Evolutionary conservation across 1,140 invertebrate genomes (phyloP).

Genomic region (Zophobas morio): DNA sequence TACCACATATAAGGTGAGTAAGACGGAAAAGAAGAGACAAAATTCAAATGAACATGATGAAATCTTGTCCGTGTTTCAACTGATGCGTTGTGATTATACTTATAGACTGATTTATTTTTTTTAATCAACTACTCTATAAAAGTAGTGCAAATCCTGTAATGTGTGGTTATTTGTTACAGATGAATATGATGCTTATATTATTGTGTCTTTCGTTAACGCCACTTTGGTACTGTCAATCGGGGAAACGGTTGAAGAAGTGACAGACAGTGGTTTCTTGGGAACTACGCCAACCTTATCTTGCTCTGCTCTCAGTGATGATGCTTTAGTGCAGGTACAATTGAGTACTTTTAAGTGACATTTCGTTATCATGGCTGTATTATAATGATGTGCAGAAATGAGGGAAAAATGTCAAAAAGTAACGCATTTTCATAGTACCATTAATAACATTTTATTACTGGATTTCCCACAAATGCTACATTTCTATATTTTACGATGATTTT

Average conservation of each 20-base stretch:
- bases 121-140: constrained; percentile 31
- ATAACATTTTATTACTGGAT: constrained; percentile 11
- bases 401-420: constrained; percentile 39
- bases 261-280: constrained; percentile 98
- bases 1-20: constrained; percentile 33
- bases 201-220: constrained; percentile 99
- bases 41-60: constrained; percentile 58
- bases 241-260: constrained; percentile 99
- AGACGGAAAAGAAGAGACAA: constrained; percentile 13
- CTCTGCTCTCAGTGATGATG: constrained; percentile 97
- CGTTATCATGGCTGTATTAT: not conserved
- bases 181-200: constrained; percentile 99
- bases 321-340: constrained; percentile 90
- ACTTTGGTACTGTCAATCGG: constrained; percentile 99
- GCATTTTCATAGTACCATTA: constrained; percentile 44
- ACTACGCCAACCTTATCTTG: constrained; percentile 98
- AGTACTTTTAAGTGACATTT: not conserved
- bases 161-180: constrained; percentile 75
- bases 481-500: not conserved
- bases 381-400: not conserved
- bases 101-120: constrained; percentile 52
- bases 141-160: constrained; percentile 4
- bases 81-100: constrained; percentile 63
- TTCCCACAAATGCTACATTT: constrained; percentile 21
- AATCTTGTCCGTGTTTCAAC: constrained; percentile 64